Percentiles rank a stretch among this genome's conserved stretches.
These are phyloP conservation scores for Hyperopisus bebe DNA, from an alignment of 2,113 vertebrate species.

Conservation along the genomic window DNA sequence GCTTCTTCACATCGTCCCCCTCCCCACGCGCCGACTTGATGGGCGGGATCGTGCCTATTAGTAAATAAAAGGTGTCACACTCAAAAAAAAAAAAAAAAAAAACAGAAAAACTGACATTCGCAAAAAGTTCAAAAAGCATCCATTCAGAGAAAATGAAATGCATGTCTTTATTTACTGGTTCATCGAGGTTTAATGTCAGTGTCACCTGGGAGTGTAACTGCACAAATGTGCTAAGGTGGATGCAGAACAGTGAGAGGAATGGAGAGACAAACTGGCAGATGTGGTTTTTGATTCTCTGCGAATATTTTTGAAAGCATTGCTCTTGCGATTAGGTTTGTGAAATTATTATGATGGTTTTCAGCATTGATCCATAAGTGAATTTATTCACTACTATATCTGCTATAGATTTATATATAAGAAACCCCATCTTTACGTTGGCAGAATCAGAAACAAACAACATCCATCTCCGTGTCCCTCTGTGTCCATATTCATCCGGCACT, in stretches of 20 bases:
- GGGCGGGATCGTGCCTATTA: slow-evolving; percentile 85
- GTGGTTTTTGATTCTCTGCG: background rate
- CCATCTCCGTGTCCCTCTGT: background rate
- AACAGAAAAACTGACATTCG: background rate
- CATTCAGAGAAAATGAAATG: background rate
- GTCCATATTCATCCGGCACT: slow-evolving; percentile 46
- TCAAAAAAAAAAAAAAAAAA: background rate
- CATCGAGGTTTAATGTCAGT: background rate
- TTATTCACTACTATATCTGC: background rate
- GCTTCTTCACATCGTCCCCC: slow-evolving; percentile 89
- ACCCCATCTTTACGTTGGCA: background rate
- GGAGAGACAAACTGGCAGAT: background rate
- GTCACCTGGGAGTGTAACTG: background rate
- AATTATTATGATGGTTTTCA: background rate
- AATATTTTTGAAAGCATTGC: background rate
- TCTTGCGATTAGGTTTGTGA: background rate
- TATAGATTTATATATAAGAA: background rate
- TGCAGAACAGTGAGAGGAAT: background rate
- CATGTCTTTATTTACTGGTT: background rate
- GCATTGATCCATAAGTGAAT: background rate
- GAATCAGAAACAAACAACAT: background rate
- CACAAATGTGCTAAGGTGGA: background rate
- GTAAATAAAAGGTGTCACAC: background rate
- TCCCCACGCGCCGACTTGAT: slow-evolving; percentile 92
- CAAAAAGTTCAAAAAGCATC: background rate